These are phyloP conservation scores for Drosophila littoralis DNA, from an alignment of 1,140 invertebrate species.

Conservation along the genomic window DNA sequence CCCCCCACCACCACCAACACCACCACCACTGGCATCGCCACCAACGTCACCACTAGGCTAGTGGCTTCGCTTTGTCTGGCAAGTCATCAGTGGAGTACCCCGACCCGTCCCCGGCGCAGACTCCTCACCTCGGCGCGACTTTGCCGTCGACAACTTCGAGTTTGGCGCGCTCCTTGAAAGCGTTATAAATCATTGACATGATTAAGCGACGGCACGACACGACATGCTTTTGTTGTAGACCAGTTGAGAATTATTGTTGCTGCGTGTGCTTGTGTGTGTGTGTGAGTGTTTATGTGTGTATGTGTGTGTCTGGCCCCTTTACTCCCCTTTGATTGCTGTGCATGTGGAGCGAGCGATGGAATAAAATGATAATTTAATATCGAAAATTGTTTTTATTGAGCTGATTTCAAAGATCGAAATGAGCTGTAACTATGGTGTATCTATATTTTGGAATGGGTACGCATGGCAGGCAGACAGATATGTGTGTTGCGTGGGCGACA, in stretches of 20 bases:
- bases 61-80: constrained; percentile 40
- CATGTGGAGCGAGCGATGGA: background rate
- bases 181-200: constrained; percentile 83
- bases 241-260: constrained; percentile 23
- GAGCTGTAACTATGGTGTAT: background rate
- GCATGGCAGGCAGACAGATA: no score
- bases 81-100: constrained; percentile 22
- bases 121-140: constrained; percentile 41
- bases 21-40: background rate
- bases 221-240: constrained; percentile 72
- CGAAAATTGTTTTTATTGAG: constrained; percentile 80
- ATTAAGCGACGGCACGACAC: constrained; percentile 79
- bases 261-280: background rate
- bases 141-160: constrained; percentile 78
- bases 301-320: background rate
- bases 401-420: constrained; percentile 52
- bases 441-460: no score
- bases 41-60: constrained; percentile 6
- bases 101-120: background rate
- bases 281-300: constrained; percentile 22
- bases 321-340: constrained; percentile 14
- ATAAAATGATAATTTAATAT: constrained; percentile 78
- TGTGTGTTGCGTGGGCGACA: no score
- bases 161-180: constrained; percentile 78
- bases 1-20: constrained; percentile 32